These are phyloP conservation scores for Gymnoscopelus braueri DNA, from an alignment of 2,797 vertebrate species.

Conservation along the genomic window DNA sequence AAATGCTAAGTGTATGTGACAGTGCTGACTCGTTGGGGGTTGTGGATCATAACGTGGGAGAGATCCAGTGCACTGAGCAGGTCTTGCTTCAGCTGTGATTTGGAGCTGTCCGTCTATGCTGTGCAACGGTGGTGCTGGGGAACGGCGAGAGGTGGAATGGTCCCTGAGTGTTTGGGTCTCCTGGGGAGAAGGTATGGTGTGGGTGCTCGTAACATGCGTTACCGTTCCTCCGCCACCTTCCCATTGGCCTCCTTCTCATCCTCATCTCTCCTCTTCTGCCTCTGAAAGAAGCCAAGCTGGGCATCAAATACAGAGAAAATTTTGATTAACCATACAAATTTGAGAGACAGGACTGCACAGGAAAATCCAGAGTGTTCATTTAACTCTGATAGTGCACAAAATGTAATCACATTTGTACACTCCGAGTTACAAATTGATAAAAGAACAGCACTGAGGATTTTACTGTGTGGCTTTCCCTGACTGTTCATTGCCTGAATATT, in stretches of 20 bases:
- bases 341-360: too few species aligned
- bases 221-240: constrained; percentile 86
- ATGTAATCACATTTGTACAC: too few species aligned
- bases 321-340: background rate
- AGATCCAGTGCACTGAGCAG: constrained; percentile 68
- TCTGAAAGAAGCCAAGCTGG: constrained; percentile 96
- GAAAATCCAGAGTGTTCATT: too few species aligned
- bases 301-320: background rate
- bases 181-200: constrained; percentile 65
- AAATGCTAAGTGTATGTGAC: constrained; percentile 65
- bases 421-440: too few species aligned
- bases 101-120: constrained; percentile 14
- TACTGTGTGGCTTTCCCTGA: too few species aligned
- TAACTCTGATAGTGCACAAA: too few species aligned
- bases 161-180: constrained; percentile 34
- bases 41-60: constrained; percentile 53
- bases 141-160: too few species aligned
- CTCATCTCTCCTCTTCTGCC: constrained; percentile 82
- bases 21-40: constrained; percentile 67
- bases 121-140: too few species aligned
- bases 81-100: constrained; percentile 55
- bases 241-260: constrained; percentile 71
- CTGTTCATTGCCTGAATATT: too few species aligned
- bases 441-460: too few species aligned
- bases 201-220: constrained; percentile 74